Evolutionary conservation across 2,113 vertebrate species (phyloP).

Genomic region (Merops nubicus): DNA sequence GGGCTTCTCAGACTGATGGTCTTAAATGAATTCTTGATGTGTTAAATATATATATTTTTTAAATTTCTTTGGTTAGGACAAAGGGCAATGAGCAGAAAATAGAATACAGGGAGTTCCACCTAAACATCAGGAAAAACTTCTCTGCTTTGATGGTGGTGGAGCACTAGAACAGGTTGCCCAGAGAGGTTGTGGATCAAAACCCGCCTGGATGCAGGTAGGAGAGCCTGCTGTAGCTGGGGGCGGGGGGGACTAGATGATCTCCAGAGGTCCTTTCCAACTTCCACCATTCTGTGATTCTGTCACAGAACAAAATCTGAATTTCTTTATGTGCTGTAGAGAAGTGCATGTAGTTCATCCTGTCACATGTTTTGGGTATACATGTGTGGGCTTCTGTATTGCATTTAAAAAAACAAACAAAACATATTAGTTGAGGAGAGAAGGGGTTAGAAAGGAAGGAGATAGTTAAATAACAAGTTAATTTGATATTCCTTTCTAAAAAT

Average conservation of each 20-base stretch:
- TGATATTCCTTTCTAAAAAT: neutral
- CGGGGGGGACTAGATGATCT: no score
- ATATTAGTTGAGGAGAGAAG: accelerated
- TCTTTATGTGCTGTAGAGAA: neutral
- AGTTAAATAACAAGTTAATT: neutral
- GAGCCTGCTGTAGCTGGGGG: no score
- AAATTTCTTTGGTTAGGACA: no score
- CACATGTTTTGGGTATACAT: neutral
- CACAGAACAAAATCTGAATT: neutral
- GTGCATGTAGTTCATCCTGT: neutral
- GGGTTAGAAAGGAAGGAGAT: neutral
- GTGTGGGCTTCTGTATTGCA: neutral
- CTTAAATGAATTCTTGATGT: neutral
- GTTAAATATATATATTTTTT: neutral
- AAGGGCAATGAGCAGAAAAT: no score
- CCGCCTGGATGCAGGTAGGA: no score
- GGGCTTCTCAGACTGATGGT: neutral
- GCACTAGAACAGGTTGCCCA: no score
- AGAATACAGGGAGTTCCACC: no score
- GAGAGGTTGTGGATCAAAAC: no score
- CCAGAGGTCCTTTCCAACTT: no score
- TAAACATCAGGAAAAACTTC: no score
- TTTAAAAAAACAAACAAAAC: neutral
- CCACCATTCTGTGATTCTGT: no score
- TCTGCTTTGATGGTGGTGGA: no score